A percentile compares a stretch with the other conserved stretches of the same genome.
These are phyloP conservation scores for Dicyrtoma fusca DNA, from an alignment of 2,888 invertebrate species.

Conservation along the genomic window DNA sequence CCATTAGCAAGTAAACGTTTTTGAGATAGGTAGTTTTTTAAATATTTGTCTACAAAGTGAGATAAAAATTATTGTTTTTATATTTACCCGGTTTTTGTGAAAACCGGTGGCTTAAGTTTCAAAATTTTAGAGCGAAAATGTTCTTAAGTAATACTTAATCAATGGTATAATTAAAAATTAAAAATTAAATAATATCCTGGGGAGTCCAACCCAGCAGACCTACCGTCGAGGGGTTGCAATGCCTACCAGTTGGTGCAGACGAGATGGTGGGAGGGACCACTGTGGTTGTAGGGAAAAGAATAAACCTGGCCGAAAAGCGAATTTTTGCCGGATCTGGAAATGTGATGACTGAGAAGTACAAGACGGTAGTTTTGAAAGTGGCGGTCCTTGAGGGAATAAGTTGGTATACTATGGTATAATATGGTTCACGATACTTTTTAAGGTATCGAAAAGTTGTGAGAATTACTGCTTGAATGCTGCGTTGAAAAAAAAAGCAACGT, in stretches of 20 bases:
- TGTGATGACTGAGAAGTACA: conserved; percentile 11
- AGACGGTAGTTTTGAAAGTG: background rate
- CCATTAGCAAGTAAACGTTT: too few relatives aligned
- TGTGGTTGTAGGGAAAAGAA: conserved; percentile 4
- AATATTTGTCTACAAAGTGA: too few relatives aligned
- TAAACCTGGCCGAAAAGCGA: conserved; percentile 17
- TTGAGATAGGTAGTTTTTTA: too few relatives aligned
- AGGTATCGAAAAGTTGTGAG: conserved; percentile 52
- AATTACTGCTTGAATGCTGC: conserved; percentile 53
- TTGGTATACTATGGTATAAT: too few relatives aligned
- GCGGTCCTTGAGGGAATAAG: background rate
- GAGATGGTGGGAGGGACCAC: conserved; percentile 36
- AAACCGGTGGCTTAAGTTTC: too few relatives aligned
- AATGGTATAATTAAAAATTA: too few relatives aligned
- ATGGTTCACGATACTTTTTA: conserved; percentile 40
- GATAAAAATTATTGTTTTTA: too few relatives aligned
- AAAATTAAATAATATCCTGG: too few relatives aligned
- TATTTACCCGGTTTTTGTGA: too few relatives aligned
- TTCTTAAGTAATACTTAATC: too few relatives aligned
- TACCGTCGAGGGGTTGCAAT: conserved; percentile 30
- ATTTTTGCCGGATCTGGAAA: conserved; percentile 1
- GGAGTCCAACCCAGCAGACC: conserved; percentile 29
- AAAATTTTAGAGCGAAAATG: too few relatives aligned
- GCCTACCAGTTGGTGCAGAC: conserved; percentile 7
- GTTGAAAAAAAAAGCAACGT: background rate